Percentiles rank a stretch among this genome's conserved stretches.
These are phyloP conservation scores for Petrocephalus microphthalmus DNA, from an alignment of 2,113 vertebrate species.

Conservation along the genomic window DNA sequence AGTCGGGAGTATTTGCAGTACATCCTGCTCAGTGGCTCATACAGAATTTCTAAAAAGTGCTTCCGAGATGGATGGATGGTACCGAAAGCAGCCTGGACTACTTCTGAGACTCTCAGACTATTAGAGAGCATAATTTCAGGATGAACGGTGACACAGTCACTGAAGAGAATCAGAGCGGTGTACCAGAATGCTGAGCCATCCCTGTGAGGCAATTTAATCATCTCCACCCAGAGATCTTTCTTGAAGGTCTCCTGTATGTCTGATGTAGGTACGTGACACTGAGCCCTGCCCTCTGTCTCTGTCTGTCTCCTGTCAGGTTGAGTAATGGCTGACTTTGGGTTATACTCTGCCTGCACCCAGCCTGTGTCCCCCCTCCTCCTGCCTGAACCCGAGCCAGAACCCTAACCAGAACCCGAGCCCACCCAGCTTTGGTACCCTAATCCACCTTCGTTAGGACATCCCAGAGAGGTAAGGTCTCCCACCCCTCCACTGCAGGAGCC, in stretches of 20 bases:
- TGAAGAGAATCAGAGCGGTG: neutral
- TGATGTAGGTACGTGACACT: neutral
- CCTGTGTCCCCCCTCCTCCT: neutral
- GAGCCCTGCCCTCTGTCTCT: neutral
- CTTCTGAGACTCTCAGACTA: neutral
- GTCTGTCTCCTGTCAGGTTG: neutral
- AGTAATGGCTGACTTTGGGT: neutral
- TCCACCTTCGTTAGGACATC: neutral
- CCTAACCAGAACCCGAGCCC: fast-evolving
- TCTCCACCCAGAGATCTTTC: neutral
- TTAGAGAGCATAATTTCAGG: neutral
- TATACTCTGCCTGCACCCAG: neutral
- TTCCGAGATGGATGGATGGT: neutral
- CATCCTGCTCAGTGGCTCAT: neutral
- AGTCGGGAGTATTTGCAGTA: neutral
- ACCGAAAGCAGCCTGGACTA: neutral
- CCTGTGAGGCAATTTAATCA: neutral
- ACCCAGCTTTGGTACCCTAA: neutral
- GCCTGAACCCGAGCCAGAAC: fast-evolving
- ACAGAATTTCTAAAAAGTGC: neutral
- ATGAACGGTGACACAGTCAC: neutral
- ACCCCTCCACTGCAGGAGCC: neutral
- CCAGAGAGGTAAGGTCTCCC: neutral
- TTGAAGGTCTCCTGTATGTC: neutral
- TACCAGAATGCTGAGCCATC: neutral